A percentile compares a stretch with the other conserved stretches of the same genome.
phyloP scores from a whole-genome alignment of 2,113 vertebrate species.

The Uria lomvia region DNA sequence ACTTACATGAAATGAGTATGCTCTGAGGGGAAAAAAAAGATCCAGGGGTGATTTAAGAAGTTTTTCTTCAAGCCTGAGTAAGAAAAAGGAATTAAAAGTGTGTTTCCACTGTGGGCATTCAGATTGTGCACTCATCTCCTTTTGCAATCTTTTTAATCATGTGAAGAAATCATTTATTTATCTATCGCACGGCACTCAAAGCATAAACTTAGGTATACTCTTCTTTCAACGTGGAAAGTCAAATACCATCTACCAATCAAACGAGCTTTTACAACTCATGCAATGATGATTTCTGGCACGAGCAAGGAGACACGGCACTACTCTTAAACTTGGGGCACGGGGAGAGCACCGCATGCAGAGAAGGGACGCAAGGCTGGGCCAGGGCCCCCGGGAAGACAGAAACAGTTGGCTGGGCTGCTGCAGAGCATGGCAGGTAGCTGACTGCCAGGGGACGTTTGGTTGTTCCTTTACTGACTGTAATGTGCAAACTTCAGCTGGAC shows the following conservation, averaged over 20 bases:
- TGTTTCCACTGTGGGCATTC: not conserved
- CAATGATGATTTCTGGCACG: not conserved
- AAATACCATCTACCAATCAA: not conserved
- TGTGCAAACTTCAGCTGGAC: not conserved
- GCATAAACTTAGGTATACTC: not conserved
- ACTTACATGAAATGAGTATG: constrained; percentile 84
- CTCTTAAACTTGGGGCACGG: not conserved
- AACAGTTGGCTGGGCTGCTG: not conserved
- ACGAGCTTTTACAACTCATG: not conserved
- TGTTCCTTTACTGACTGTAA: not conserved
- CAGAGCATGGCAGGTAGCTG: not conserved
- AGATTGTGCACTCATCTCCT: not conserved
- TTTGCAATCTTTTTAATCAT: not conserved
- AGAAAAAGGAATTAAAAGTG: not conserved
- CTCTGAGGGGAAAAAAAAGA: constrained; percentile 52
- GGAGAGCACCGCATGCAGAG: not conserved
- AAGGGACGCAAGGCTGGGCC: not conserved
- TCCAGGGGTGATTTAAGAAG: not conserved
- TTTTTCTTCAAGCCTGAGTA: not conserved
- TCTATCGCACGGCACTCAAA: not conserved
- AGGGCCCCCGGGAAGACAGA: not conserved
- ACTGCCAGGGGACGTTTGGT: not conserved
- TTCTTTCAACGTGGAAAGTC: not conserved
- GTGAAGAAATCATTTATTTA: not conserved
- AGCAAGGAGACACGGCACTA: not conserved